phyloP scores from a whole-genome alignment of 2,113 vertebrate species.

The Prionailurus viverrinus region DNA sequence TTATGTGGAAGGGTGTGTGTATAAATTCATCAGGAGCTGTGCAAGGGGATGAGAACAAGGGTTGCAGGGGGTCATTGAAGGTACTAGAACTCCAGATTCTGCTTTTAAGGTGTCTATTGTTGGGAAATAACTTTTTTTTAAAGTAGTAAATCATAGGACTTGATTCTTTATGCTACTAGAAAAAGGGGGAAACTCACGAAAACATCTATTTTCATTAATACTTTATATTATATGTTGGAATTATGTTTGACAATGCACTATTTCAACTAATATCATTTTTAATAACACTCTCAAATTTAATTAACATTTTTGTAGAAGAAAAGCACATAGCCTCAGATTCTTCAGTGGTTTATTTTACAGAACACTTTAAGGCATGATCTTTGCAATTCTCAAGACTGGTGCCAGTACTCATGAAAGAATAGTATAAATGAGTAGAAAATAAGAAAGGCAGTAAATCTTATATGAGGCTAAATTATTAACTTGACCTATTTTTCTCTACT shows the following conservation, averaged over 20 bases:
- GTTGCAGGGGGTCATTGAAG: background rate
- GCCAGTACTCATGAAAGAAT: background rate
- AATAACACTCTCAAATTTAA: background rate
- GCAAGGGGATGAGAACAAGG: background rate
- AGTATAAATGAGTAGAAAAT: background rate
- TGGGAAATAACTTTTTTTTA: background rate
- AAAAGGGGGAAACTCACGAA: background rate
- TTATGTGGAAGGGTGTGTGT: background rate
- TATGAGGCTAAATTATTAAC: conserved; percentile 56
- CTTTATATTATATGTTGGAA: background rate
- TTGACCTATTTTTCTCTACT: conserved; percentile 68
- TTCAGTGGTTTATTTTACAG: background rate
- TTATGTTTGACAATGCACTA: background rate
- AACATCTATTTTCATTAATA: background rate
- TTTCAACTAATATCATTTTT: background rate
- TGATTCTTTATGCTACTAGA: background rate
- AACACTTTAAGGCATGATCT: background rate
- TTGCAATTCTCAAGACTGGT: conserved; percentile 37
- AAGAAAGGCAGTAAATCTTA: conserved; percentile 34
- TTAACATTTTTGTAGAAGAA: conserved; percentile 32
- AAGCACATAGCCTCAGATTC: background rate
- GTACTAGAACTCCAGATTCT: background rate
- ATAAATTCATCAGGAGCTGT: background rate
- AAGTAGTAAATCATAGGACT: background rate
- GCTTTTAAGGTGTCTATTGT: background rate